A percentile compares a stretch with the other conserved stretches of the same genome.
Conservation (phyloP, 53 echinoderm and acorn worm genomes). For the Stichopus horrens region DNA sequence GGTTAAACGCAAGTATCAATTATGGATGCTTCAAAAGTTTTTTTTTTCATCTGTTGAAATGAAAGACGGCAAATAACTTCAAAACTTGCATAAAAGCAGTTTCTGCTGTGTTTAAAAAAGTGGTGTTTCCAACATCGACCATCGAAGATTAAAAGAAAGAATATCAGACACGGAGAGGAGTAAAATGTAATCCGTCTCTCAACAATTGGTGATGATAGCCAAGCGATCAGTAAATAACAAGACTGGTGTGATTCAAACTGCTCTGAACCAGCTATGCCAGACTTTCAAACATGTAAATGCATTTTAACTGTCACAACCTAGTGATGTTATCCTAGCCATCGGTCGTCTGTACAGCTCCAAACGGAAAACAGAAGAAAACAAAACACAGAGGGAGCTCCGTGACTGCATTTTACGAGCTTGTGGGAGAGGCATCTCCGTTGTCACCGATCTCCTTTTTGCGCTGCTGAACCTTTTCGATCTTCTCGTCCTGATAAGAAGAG, state of each 20-base stretch:
- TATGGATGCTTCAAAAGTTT: neutral
- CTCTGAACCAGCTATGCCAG: no score
- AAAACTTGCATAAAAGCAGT: no score
- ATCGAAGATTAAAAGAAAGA: no score
- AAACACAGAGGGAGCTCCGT: neutral
- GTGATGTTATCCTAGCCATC: neutral
- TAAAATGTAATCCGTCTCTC: no score
- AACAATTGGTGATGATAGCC: no score
- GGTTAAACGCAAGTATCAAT: neutral
- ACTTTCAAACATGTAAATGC: neutral
- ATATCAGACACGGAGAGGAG: no score
- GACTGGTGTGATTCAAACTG: no score
- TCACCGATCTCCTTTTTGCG: conserved; percentile 72
- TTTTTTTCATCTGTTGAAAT: neutral
- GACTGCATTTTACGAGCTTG: conserved; percentile 16
- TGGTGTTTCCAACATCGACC: no score
- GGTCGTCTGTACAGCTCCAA: conserved; percentile 31
- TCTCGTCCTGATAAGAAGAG: conserved; percentile 43
- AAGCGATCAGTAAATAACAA: no score
- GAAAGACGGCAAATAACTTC: neutral
- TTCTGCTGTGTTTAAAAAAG: no score
- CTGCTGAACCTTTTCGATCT: conserved; percentile 60
- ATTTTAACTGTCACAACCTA: neutral
- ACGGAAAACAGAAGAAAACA: neutral
- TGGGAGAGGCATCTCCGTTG: conserved; percentile 51